Evolutionary conservation across 2,888 invertebrate genomes (phyloP).

Genomic region (Andrena haemorrhoa): DNA sequence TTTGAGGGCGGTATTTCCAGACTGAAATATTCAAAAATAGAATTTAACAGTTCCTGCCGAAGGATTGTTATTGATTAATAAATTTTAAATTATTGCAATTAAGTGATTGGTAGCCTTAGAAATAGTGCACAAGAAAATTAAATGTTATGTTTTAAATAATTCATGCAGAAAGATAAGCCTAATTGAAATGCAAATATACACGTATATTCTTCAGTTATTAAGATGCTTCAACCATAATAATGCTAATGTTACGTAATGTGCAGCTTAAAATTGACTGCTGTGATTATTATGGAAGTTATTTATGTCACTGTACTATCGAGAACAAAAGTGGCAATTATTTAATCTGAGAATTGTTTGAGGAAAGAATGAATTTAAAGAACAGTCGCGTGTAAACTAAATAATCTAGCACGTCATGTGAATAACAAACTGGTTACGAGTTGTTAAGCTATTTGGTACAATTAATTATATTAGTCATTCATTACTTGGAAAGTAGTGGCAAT

Average conservation of each 20-base stretch:
- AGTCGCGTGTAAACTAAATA: not conserved
- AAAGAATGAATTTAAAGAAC: not conserved
- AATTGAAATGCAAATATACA: not conserved
- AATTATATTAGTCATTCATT: no score
- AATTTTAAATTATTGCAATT: not conserved
- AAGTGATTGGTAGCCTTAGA: not conserved
- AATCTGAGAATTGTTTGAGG: not conserved
- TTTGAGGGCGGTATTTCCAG: no score
- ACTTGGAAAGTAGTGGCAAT: no score
- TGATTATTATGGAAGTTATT: not conserved
- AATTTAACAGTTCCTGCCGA: not conserved
- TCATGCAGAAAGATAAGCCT: not conserved
- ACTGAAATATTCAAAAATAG: no score
- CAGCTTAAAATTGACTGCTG: not conserved
- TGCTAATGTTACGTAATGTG: not conserved
- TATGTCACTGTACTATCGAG: not conserved
- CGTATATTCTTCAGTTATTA: not conserved
- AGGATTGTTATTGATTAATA: not conserved
- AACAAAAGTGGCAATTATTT: not conserved
- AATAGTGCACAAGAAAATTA: not conserved
- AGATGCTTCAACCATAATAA: not conserved
- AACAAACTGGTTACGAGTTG: no score
- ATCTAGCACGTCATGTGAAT: not conserved
- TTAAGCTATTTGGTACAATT: no score
- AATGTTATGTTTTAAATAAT: not conserved